Evolutionary conservation across 2,888 invertebrate genomes (phyloP), one percentile per base, ranked within the genome.

Genomic region (Iselma pallidipennis): DNA sequence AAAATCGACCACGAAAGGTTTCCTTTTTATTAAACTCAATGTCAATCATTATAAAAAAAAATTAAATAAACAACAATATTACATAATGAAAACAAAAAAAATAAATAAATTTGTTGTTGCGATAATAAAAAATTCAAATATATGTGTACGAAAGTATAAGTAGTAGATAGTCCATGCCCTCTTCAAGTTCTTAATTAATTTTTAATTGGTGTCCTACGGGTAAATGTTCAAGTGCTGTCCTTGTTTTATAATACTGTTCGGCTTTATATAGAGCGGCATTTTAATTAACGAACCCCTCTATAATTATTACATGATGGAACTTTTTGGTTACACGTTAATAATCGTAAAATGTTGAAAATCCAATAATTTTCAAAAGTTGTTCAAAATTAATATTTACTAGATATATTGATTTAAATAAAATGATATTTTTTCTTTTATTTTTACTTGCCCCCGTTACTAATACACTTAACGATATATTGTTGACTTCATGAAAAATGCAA

Each of bases 201-300:
- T 63, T 63, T 63, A 63, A 63, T 63, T 63, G 57, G 59, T 63
- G 63, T 63, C 63, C 63, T 63, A 59, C 59, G 63, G 63, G 63
- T 59, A 59, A 63, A 63, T 57, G 59, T 54, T 63, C 63, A 57
- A 63, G 63, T 59, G 52, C 59, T 56, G 54, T 57, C 50, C 59
- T 63, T 63, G 63, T 59, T 63, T 59, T 53, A 59, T 59, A 63
- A 59, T 59, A 57, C 50, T 59, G 54, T 54, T 55, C 55, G 6
- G 21, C 57, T 59, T 60, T 59, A 57, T 63, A 63, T 54, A 23
- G 37, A 63, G 59, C 59, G 57, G 57, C 55, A 63, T 59, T 59
- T 63, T 63, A 63, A 63, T 63, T 63, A 63, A 63, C 63, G 58
- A 63, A 59, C 45, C 49, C 59, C 53, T 55, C 56, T 63, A 9